Base-by-base conservation (phyloP, 2,888 invertebrate species). In the Ctena decussata region DNA sequence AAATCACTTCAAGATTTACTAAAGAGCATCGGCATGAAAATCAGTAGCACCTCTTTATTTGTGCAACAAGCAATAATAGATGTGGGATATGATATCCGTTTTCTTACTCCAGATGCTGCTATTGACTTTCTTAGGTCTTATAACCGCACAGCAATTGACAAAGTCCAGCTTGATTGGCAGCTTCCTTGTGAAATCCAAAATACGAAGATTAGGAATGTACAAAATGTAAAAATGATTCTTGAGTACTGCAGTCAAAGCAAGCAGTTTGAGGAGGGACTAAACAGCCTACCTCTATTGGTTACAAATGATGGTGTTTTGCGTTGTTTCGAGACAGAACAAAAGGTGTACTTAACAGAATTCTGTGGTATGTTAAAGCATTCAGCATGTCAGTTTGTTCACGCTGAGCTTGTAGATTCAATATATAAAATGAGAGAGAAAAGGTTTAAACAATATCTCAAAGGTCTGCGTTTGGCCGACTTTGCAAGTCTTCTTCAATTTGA, bases 221-320 rank as follows among this genome's bases (percentile, higher is more conserved):
- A 53, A 2, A 80, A 83, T 76, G 49, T 80, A 35, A 24, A 30
- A 8, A 24, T 46, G 24, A 37, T 83, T n/a, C 18, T 89, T 12
- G 6, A 72, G 24, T 88, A 77, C 72, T 75, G 88, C 30, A 49
- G 32, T 15, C n/a, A 57, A 6, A 82, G 81, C n/a, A 24, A 60
- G 1, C 12, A 46, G 0, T 89, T 87, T 53, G 11, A 21, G 8
- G 32, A 39, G 3, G 21, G 76, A n/a, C 30, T 86, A 27, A 27
- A 77, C 15, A 84, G 84, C 18, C 44, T 91, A 2, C 90, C 91
- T 21, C 27, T 91, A 6, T 74, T 85, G 57, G 12, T 91, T 0
- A 86, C 85, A 53, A 49, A 77, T 21, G 88, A 85, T 75, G 35
- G 49, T 12, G 53, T 69, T n/a, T 18, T 88, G 30, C n/a, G 72